Evolutionary conservation across 1,140 invertebrate genomes (phyloP).

Genomic region (Myzus persicae): DNA sequence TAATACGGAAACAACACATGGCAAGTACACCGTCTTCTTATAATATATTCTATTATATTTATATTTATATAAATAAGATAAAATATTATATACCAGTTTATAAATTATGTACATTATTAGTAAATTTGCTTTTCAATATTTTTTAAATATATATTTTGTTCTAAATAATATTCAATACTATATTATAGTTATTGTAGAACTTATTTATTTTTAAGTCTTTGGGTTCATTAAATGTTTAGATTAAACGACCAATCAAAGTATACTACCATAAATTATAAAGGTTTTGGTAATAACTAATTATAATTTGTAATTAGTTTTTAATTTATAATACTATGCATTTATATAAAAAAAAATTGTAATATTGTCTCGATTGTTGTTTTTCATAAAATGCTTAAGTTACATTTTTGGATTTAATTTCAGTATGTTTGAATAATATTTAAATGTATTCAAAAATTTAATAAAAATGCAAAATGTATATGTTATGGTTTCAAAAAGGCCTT

Average conservation of each 20-base stretch:
- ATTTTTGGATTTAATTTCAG: neutral
- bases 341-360: neutral
- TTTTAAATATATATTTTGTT: neutral
- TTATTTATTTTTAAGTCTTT: neutral
- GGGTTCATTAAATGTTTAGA: neutral
- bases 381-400: neutral
- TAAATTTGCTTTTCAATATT: neutral
- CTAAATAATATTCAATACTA: neutral
- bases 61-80: neutral
- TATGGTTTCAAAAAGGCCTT: no score
- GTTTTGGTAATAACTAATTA: neutral
- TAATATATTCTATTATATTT: no score
- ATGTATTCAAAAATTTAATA: no score
- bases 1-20: no score
- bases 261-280: neutral
- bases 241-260: neutral
- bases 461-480: no score
- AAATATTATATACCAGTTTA: neutral
- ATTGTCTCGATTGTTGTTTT: neutral
- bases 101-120: neutral
- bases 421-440: no score
- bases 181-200: neutral
- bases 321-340: no score
- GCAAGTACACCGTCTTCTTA: no score
- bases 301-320: no score